These are phyloP conservation scores for Platycnemis pennipes DNA, from an alignment of 2,888 invertebrate genomes.

Conservation along the genomic window DNA sequence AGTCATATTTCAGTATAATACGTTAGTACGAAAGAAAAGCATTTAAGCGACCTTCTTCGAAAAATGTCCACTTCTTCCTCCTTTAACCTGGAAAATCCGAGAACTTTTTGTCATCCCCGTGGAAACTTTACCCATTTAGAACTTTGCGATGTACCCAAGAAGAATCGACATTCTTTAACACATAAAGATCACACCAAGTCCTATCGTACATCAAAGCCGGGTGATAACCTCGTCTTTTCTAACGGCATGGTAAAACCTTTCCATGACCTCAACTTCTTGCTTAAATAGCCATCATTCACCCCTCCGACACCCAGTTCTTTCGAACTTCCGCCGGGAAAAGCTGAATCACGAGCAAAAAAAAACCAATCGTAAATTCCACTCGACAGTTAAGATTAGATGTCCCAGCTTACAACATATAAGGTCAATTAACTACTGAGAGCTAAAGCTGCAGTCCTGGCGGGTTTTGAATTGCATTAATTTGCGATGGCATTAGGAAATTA, in stretches of 20 bases:
- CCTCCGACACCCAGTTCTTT: too few species aligned
- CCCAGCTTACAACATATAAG: too few species aligned
- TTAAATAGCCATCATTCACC: neutral
- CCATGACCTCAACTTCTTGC: neutral
- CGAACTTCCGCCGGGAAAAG: too few species aligned
- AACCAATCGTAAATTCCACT: too few species aligned
- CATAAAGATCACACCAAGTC: neutral
- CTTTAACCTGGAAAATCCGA: neutral
- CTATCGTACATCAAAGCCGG: neutral
- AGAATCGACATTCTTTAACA: neutral
- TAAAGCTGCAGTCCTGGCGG: too few species aligned
- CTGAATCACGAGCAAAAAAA: too few species aligned
- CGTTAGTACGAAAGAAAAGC: neutral
- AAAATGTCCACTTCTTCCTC: neutral
- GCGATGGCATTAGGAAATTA: too few species aligned
- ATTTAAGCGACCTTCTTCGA: neutral
- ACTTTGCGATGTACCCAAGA: neutral
- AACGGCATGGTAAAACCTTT: neutral
- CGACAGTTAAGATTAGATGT: too few species aligned
- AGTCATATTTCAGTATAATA: neutral
- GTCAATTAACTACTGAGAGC: too few species aligned
- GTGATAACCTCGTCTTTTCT: neutral
- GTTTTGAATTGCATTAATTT: too few species aligned
- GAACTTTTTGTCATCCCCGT: neutral
- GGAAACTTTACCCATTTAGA: constrained; percentile 1